Evolutionary conservation across 2,113 vertebrate genomes (phyloP).

Genomic region (Alethe castanea): DNA sequence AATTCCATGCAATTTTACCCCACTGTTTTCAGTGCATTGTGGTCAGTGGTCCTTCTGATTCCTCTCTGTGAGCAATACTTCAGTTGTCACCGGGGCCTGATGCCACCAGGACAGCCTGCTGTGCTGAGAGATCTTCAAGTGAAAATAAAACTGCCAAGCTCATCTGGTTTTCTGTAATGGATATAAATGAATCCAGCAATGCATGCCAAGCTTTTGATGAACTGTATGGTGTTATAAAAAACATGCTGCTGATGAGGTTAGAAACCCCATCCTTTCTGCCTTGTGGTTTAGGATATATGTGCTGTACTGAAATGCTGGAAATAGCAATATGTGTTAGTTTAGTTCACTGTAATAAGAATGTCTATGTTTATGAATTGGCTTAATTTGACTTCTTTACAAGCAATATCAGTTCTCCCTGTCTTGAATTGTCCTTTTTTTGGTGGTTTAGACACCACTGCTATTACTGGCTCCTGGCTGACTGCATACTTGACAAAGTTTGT

Average conservation of each 20-base stretch:
- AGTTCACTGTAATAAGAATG: conserved; percentile 42
- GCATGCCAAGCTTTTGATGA: conserved; percentile 51
- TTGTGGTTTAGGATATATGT: conserved; percentile 61
- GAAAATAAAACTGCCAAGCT: conserved; percentile 52
- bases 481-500: conserved; percentile 24
- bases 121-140: background rate
- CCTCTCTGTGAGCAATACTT: background rate
- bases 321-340: conserved; percentile 52
- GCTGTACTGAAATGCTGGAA: conserved; percentile 39
- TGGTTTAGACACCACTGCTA: conserved; percentile 28
- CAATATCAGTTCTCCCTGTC: background rate
- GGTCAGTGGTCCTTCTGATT: background rate
- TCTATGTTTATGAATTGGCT: conserved; percentile 37
- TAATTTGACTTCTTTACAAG: conserved; percentile 25
- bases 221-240: conserved; percentile 49
- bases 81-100: background rate
- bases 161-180: conserved; percentile 50
- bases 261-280: conserved; percentile 46
- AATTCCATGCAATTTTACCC: background rate
- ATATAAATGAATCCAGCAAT: conserved; percentile 51
- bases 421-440: background rate
- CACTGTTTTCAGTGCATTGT: background rate
- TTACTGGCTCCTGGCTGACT: conserved; percentile 50
- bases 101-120: conserved; percentile 3
- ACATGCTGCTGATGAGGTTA: conserved; percentile 45